These are phyloP conservation scores for Lordiphosa andalusiaca DNA, from an alignment of 2,888 invertebrate genomes.

Conservation along the genomic window DNA sequence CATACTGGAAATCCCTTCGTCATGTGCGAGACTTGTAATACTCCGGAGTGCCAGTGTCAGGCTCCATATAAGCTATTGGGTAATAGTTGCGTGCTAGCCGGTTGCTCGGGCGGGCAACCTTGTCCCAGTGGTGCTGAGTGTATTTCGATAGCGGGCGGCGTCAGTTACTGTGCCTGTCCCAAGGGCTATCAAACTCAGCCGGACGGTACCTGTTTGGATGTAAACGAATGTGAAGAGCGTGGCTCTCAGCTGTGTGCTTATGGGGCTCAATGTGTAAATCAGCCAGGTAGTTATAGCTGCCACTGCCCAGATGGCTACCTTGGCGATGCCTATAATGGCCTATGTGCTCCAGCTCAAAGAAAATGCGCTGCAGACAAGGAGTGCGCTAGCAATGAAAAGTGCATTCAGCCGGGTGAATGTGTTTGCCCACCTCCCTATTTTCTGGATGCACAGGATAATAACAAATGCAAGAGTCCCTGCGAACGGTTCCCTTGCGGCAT, in stretches of 20 bases:
- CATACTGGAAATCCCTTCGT: constrained; percentile 95
- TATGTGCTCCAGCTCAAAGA: constrained; percentile 91
- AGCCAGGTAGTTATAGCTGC: constrained; percentile 88
- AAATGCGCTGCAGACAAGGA: constrained; percentile 91
- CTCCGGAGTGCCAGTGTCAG: constrained; percentile 91
- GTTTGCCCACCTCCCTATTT: constrained; percentile 95
- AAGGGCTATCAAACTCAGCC: constrained; percentile 88
- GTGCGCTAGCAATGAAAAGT: constrained; percentile 92
- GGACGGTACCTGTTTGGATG: constrained; percentile 90
- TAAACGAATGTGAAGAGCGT: constrained; percentile 90
- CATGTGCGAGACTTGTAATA: constrained; percentile 91
- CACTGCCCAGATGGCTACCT: constrained; percentile 90
- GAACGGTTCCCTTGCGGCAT: constrained; percentile 94
- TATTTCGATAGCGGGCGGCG: constrained; percentile 92
- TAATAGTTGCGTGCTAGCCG: constrained; percentile 91
- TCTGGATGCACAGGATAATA: constrained; percentile 89
- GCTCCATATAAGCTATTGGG: constrained; percentile 91
- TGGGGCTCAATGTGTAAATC: constrained; percentile 92
- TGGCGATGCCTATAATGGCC: constrained; percentile 90
- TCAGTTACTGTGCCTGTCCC: constrained; percentile 96
- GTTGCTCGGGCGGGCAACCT: constrained; percentile 89
- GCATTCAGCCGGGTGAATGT: constrained; percentile 94
- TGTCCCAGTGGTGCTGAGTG: constrained; percentile 94
- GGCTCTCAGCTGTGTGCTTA: constrained; percentile 88
- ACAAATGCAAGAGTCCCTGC: constrained; percentile 95